These are phyloP conservation scores for Tachysurus vachellii DNA, from an alignment of 2,113 vertebrate species.

Conservation along the genomic window DNA sequence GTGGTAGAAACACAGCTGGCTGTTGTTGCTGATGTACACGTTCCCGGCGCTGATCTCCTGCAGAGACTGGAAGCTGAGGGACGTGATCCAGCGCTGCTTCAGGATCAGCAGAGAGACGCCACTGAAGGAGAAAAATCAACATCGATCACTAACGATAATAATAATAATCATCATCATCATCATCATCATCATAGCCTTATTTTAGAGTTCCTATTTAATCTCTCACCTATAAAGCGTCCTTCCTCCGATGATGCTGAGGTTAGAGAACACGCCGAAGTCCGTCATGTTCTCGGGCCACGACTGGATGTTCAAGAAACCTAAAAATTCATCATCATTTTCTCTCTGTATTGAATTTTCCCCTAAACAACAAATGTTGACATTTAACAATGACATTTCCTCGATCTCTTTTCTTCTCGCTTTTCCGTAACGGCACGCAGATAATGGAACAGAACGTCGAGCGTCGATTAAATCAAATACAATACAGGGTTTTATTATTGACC, in stretches of 20 bases:
- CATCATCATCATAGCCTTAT: not conserved
- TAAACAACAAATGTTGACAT: not conserved
- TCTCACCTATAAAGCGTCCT: conserved; percentile 89
- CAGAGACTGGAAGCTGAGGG: conserved; percentile 91
- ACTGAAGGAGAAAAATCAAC: conserved; percentile 68
- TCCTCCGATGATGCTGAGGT: conserved; percentile 91
- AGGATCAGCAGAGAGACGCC: conserved; percentile 96
- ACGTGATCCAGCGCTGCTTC: conserved; percentile 91
- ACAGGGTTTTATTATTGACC: not conserved
- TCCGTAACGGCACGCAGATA: not conserved
- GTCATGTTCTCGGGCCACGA: conserved; percentile 98
- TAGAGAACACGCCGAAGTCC: conserved; percentile 95
- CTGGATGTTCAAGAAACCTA: conserved; percentile 95
- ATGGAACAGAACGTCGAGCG: not conserved
- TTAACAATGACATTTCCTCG: not conserved
- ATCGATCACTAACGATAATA: no score
- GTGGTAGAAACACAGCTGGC: conserved; percentile 91
- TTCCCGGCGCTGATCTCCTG: conserved; percentile 97
- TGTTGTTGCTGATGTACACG: conserved; percentile 96
- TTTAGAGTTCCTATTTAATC: no score
- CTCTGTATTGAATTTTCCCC: not conserved
- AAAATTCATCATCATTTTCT: conserved; percentile 17
- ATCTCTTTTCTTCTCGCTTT: not conserved
- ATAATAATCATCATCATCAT: no score
- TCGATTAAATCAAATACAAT: not conserved